Evolutionary conservation across 1,140 invertebrate species (phyloP).

Genomic region (Papilio aristodemus): DNA sequence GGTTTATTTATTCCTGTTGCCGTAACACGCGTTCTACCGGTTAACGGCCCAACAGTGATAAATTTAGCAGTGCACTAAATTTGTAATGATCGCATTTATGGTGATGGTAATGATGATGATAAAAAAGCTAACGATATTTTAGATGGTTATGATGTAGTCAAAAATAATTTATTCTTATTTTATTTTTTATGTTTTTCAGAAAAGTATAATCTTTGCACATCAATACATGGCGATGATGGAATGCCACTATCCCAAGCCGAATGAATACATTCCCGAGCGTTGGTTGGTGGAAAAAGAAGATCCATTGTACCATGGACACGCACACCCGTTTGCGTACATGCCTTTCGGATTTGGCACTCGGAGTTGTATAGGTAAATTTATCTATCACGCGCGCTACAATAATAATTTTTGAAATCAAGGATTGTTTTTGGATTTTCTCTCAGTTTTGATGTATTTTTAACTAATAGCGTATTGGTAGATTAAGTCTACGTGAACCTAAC

Average conservation of each 20-base stretch:
- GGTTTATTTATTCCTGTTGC: too few relatives aligned
- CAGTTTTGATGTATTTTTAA: too few relatives aligned
- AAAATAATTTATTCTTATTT: not conserved
- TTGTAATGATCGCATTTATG: not conserved
- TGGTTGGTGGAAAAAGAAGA: constrained; percentile 61
- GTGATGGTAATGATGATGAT: not conserved
- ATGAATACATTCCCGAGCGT: constrained; percentile 32
- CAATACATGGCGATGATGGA: constrained; percentile 27
- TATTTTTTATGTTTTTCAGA: not conserved
- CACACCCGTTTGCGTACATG: constrained; percentile 80
- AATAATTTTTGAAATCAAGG: too few relatives aligned
- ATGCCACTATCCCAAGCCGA: constrained; percentile 23
- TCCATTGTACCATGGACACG: constrained; percentile 65
- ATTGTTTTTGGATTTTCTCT: too few relatives aligned
- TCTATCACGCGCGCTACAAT: too few relatives aligned
- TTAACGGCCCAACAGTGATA: too few relatives aligned
- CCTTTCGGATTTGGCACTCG: constrained; percentile 84
- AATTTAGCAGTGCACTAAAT: too few relatives aligned
- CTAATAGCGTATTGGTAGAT: too few relatives aligned
- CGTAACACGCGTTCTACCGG: too few relatives aligned
- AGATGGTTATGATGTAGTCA: not conserved
- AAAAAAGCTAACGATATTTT: too few relatives aligned
- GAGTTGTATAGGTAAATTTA: constrained; percentile 80
- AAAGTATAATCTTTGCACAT: not conserved
- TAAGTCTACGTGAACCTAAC: too few relatives aligned